Evolutionary conservation across 2,888 invertebrate species (phyloP), one percentile per base, ranked within the genome.

Genomic region (Phortica magna): DNA sequence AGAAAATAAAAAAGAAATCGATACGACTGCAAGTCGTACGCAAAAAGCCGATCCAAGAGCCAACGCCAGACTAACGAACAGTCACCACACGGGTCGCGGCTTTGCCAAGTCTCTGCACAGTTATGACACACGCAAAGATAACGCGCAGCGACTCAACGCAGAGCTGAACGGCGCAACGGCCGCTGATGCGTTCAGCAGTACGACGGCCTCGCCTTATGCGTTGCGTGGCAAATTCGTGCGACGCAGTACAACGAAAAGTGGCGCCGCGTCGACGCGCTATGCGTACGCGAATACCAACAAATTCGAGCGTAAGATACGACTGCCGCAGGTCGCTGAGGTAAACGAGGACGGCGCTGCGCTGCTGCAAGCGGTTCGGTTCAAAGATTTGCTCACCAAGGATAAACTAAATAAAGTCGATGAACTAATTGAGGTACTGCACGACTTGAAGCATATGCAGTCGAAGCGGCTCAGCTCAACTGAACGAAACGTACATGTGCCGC

Each of bases 221-320:
- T 10, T 88, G 79, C 83, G 90, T 57, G 90, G 90, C 0, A 88
- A 89, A 77, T 90, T 89, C 76, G 64, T 84, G 68, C 78, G 82
- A 1, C 78, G 87, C 6, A 84, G 87, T 78, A 80, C 80, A 0
- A 61, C 65, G 0, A 74, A 64, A 4, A 76, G 78, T n/a, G 43
- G 22, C 6, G 12, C 22, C 9, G 39, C 70, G 9, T 73, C 80
- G 6, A 70, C 87, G 6, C 83, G 87, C 0, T 83, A 86, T 42
- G 77, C 77, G 14, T 43, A 59, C 42, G 61, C 12, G 19, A 12
- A 65, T n/a, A 4, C 14, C 12, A 19, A 78, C 43, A 55, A 65
- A 10, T 70, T 48, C 48, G 19, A 70, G 19, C 53, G 22, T 72
- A 71, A 48, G 7, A 17, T 59, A 19, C 17, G n/a, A 19, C 19